phyloP scores from a whole-genome alignment of 2,113 vertebrate genomes.

The Copsychus sechellarum region DNA sequence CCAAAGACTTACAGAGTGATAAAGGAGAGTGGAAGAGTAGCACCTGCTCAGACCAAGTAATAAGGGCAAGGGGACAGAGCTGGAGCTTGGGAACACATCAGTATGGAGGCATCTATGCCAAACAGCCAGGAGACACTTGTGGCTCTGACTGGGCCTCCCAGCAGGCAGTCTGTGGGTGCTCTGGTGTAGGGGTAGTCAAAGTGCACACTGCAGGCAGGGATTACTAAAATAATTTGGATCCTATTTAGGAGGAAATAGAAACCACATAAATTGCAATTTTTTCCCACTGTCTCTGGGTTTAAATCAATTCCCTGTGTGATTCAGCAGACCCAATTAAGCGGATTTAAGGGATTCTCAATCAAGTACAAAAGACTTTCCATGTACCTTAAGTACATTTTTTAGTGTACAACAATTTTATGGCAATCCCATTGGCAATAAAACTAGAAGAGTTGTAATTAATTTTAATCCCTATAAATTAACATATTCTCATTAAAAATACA shows the following conservation, averaged over 20 bases:
- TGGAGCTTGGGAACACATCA: background rate
- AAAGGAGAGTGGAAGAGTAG: background rate
- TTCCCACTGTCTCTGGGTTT: background rate
- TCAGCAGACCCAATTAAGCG: background rate
- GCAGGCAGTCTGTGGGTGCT: accelerated
- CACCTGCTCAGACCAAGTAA: background rate
- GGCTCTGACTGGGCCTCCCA: accelerated
- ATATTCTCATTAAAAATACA: background rate
- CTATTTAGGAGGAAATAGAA: background rate
- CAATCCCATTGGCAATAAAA: background rate
- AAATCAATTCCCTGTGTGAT: background rate
- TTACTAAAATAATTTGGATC: background rate
- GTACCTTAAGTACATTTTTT: background rate
- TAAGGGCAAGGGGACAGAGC: background rate
- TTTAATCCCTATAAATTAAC: background rate
- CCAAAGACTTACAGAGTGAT: background rate
- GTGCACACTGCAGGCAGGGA: background rate
- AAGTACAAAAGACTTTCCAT: background rate
- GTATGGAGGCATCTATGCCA: accelerated
- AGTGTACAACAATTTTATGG: background rate
- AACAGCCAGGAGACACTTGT: too few relatives aligned
- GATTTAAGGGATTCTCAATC: conserved; percentile 11
- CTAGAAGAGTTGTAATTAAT: background rate
- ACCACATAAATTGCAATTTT: background rate
- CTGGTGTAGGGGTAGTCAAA: accelerated